Evolutionary conservation across 2,888 invertebrate genomes (phyloP).

Genomic region (Pollenia amentaria): DNA sequence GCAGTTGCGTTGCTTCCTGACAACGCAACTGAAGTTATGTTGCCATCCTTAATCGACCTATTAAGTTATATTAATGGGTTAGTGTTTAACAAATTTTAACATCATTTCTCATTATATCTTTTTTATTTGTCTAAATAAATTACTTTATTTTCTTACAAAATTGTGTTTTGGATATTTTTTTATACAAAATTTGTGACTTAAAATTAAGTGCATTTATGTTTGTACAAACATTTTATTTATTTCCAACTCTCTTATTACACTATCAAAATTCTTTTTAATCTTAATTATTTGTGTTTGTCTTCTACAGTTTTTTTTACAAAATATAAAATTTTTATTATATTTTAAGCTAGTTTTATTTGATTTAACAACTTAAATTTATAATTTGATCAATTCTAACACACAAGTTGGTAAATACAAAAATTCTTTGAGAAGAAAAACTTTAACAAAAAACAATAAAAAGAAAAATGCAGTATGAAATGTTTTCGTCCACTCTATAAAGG

Average conservation of each 20-base stretch:
- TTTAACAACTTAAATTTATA: constrained; percentile 61
- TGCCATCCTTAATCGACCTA: too few relatives aligned
- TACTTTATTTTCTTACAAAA: constrained; percentile 58
- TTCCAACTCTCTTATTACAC: constrained; percentile 34
- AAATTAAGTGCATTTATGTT: constrained; percentile 12
- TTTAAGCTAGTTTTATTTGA: constrained; percentile 52
- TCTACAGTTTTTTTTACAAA: constrained; percentile 45
- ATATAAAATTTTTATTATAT: constrained; percentile 33
- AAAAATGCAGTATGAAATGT: constrained; percentile 6
- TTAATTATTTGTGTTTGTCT: not conserved
- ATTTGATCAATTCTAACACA: constrained; percentile 31
- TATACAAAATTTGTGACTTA: constrained; percentile 66
- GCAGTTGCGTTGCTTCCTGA: too few relatives aligned
- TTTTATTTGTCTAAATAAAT: constrained; percentile 59
- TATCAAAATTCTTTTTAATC: constrained; percentile 42
- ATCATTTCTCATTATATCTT: not conserved
- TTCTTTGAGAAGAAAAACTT: not conserved
- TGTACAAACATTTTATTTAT: constrained; percentile 30
- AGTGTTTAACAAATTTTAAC: too few relatives aligned
- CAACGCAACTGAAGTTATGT: too few relatives aligned
- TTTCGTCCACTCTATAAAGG: constrained; percentile 5
- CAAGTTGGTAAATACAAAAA: constrained; percentile 1
- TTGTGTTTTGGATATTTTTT: constrained; percentile 47
- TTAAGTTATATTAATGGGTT: too few relatives aligned
- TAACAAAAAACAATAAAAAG: constrained; percentile 20